phyloP scores from a whole-genome alignment of 2,113 vertebrate species.

The Hyperoodon ampullatus region DNA sequence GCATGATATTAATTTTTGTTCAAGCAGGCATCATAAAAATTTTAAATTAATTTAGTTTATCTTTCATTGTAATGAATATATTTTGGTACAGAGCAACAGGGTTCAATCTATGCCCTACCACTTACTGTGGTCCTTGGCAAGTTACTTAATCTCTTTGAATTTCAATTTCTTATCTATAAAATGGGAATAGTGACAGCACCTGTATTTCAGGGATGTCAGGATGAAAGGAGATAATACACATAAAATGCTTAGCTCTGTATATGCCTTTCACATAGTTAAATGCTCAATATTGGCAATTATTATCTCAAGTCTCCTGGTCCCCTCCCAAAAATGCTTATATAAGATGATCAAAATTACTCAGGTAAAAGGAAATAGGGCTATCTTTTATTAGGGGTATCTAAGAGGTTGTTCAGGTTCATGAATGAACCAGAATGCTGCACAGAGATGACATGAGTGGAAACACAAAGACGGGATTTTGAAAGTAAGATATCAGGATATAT shows the following conservation, averaged over 20 bases:
- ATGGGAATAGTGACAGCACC: background rate
- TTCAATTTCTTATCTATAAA: conserved; percentile 55
- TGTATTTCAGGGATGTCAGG: conserved; percentile 10
- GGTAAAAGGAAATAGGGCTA: background rate
- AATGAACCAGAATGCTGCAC: background rate
- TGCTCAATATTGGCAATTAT: background rate
- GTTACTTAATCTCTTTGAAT: conserved; percentile 16
- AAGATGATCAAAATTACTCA: conserved; percentile 52
- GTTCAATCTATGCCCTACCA: background rate
- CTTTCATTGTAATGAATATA: conserved; percentile 28
- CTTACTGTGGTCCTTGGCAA: conserved; percentile 2
- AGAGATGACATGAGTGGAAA: conserved; percentile 20
- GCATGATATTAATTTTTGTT: conserved; percentile 19
- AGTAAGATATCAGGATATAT: conserved; percentile 7
- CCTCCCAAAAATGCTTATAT: background rate
- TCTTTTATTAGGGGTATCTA: background rate
- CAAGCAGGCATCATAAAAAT: conserved; percentile 43
- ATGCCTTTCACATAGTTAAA: background rate
- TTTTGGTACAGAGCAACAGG: conserved; percentile 40
- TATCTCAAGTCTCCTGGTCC: background rate
- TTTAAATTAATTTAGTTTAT: conserved; percentile 23
- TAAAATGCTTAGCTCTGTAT: conserved; percentile 40
- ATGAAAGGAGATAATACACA: conserved; percentile 32
- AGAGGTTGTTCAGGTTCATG: conserved; percentile 16
- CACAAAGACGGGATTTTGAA: conserved; percentile 28